These are phyloP conservation scores for Eupithecia subumbrata DNA, from an alignment of 2,888 invertebrate genomes.

Conservation along the genomic window DNA sequence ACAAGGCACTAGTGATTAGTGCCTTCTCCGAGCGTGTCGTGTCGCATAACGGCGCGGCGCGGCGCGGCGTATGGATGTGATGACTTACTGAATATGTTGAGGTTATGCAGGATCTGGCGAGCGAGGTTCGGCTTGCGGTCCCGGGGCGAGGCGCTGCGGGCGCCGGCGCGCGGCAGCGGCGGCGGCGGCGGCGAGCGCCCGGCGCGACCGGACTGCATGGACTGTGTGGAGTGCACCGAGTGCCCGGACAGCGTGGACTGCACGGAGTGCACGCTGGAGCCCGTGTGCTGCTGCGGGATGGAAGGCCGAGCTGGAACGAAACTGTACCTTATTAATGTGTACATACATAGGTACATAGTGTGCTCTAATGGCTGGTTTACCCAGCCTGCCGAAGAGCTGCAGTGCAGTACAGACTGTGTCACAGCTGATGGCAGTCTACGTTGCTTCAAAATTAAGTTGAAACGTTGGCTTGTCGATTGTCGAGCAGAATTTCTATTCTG, in stretches of 20 bases:
- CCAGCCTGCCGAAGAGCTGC: too few species aligned
- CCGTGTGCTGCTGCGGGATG: slow-evolving; percentile 78
- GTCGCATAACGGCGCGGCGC: too few species aligned
- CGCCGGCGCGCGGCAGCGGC: slow-evolving; percentile 41
- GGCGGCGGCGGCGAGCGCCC: slow-evolving; percentile 15
- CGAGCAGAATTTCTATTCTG: too few species aligned
- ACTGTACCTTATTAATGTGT: not conserved
- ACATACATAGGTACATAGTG: too few species aligned
- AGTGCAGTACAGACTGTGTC: too few species aligned
- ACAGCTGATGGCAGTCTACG: too few species aligned
- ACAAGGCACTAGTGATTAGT: too few species aligned
- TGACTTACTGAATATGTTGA: slow-evolving; percentile 89
- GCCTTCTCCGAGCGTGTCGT: too few species aligned
- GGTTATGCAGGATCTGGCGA: slow-evolving; percentile 90
- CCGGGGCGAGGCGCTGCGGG: slow-evolving; percentile 67
- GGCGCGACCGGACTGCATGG: slow-evolving; percentile 44
- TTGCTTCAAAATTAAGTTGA: too few species aligned
- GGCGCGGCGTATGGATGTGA: too few species aligned
- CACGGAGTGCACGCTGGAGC: slow-evolving; percentile 72
- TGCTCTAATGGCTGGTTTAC: not conserved
- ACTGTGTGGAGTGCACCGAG: slow-evolving; percentile 49
- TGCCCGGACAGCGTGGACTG: slow-evolving; percentile 47
- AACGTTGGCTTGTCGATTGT: too few species aligned
- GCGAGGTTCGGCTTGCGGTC: slow-evolving; percentile 84
- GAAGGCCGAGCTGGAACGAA: slow-evolving; percentile 48